Evolutionary conservation across 2,113 vertebrate genomes (phyloP).

Genomic region (Gymnarchus niloticus): DNA sequence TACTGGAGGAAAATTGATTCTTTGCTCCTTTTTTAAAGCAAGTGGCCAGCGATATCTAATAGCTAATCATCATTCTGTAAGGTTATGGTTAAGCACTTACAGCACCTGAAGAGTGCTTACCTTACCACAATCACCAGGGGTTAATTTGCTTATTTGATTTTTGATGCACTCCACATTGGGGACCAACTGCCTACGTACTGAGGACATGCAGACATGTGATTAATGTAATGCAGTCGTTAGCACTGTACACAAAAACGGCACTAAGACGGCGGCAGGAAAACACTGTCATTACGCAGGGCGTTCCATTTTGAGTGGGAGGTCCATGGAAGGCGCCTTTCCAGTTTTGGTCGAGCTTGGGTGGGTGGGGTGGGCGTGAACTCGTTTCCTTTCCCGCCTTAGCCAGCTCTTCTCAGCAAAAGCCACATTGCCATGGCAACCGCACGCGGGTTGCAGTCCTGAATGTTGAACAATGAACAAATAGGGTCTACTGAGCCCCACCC

Average conservation of each 20-base stretch:
- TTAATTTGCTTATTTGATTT: background rate
- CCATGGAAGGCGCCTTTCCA: background rate
- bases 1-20: slow-evolving; percentile 13
- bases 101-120: background rate
- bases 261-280: slow-evolving; percentile 1
- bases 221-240: background rate
- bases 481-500: slow-evolving; percentile 23
- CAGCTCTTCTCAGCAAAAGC: slow-evolving; percentile 14
- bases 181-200: background rate
- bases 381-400: slow-evolving; percentile 33
- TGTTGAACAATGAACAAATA: slow-evolving; percentile 39
- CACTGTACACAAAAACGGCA: background rate
- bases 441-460: slow-evolving; percentile 30
- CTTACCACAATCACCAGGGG: background rate
- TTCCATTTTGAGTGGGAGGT: background rate
- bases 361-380: slow-evolving; percentile 14
- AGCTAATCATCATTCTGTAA: background rate
- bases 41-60: background rate
- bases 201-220: background rate
- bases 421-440: slow-evolving; percentile 42
- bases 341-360: background rate
- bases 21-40: background rate
- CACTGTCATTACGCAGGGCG: background rate
- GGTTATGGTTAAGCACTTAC: background rate
- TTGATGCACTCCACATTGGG: background rate